These are phyloP conservation scores for Notothenia coriiceps DNA, from an alignment of 2,113 vertebrate species.

Conservation along the genomic window DNA sequence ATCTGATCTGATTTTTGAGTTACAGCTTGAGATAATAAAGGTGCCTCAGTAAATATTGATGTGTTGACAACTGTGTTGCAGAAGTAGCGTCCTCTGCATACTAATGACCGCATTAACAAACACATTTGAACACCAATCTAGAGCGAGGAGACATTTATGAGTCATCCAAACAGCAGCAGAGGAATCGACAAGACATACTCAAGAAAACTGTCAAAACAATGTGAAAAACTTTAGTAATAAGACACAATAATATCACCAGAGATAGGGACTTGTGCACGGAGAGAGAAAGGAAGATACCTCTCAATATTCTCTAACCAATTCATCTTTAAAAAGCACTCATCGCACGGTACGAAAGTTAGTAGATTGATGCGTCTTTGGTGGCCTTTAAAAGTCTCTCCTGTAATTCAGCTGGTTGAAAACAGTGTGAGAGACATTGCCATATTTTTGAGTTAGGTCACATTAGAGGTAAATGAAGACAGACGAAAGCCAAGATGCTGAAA, in stretches of 20 bases:
- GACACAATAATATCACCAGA: neutral
- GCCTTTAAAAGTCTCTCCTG: conserved; percentile 52
- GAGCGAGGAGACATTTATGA: conserved; percentile 48
- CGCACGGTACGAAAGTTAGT: conserved; percentile 18
- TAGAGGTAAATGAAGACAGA: conserved; percentile 73
- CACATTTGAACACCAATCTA: conserved; percentile 52
- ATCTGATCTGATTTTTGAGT: too few species aligned
- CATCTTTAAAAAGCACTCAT: conserved; percentile 27
- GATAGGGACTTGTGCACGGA: neutral
- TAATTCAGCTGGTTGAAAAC: conserved; percentile 64
- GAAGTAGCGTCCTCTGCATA: conserved; percentile 25
- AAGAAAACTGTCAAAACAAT: conserved; percentile 3
- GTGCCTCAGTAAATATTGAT: neutral
- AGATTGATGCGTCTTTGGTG: conserved; percentile 56
- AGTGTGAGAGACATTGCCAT: conserved; percentile 64
- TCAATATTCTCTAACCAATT: conserved; percentile 25
- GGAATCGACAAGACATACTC: neutral
- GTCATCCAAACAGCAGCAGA: conserved; percentile 27
- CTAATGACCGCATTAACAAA: conserved; percentile 48
- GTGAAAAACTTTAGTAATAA: neutral
- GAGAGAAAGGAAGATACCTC: conserved; percentile 1
- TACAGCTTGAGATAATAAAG: too few species aligned
- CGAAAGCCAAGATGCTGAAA: conserved; percentile 64
- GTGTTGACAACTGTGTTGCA: conserved; percentile 31
- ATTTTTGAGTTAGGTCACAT: conserved; percentile 77